Evolutionary conservation across 2,113 vertebrate species (phyloP).

Genomic region (Aspiorhynchus laticeps): DNA sequence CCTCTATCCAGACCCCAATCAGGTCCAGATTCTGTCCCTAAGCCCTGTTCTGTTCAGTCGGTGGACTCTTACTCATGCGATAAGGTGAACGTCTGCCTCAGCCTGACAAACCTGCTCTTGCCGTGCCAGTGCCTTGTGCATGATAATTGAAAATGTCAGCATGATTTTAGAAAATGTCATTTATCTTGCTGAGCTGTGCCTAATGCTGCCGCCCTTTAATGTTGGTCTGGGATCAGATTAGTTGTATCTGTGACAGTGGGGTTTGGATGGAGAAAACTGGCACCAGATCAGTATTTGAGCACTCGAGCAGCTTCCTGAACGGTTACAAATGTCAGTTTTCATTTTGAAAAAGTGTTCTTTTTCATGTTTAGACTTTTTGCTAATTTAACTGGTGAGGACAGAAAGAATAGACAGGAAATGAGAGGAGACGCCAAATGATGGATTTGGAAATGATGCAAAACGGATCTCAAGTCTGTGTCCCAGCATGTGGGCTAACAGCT

Average conservation of each 20-base stretch:
- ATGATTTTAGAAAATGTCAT: constrained; percentile 79
- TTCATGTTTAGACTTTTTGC: background rate
- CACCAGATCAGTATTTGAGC: constrained; percentile 29
- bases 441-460: background rate
- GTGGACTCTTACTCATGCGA: constrained; percentile 66
- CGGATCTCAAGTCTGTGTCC: background rate
- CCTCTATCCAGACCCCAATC: constrained; percentile 38
- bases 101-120: constrained; percentile 78
- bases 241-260: constrained; percentile 25
- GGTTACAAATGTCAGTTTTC: background rate
- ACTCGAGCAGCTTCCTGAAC: constrained; percentile 52
- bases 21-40: constrained; percentile 16
- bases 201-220: constrained; percentile 16
- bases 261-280: constrained; percentile 34
- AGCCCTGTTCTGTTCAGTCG: constrained; percentile 53
- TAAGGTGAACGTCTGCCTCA: constrained; percentile 79
- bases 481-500: background rate
- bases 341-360: background rate
- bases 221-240: constrained; percentile 37
- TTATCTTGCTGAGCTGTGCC: constrained; percentile 71
- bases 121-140: constrained; percentile 75
- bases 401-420: background rate
- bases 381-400: background rate
- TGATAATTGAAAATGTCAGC: constrained; percentile 82
- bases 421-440: background rate